Evolutionary conservation across 2,888 invertebrate genomes (phyloP), one percentile per base, ranked within the genome.

Genomic region (Caenorhabditis macrosperma): DNA sequence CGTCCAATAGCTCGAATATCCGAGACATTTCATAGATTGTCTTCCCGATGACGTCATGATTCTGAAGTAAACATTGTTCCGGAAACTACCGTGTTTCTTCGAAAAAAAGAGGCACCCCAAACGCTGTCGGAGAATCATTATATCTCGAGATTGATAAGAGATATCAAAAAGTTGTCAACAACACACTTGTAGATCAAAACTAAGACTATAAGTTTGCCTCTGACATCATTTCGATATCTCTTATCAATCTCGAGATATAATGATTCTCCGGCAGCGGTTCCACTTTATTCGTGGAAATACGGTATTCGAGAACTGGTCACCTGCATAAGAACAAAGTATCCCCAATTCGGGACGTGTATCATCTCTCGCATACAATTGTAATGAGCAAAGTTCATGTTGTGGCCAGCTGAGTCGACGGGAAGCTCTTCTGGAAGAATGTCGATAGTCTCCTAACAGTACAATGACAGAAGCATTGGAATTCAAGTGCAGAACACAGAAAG

Each of bases 311-410:
- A n/a, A n/a, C n/a, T n/a, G 10, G 22, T 12, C 1, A 64, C 72
- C 57, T 82, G 82, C 59, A 79, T 74, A 12, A 77, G 33, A 12
- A 82, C 20, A 2, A 80, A 61, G 38, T 82, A 82, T 4, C 41
- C 61, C 82, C 82, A 82, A 30, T 66, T 44, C 7, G 76, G 55
- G 10, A 69, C 10, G n/a, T 63, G 64, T n/a, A 67, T 22, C 50
- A 82, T 38, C 26, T 59, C 17, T 10, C 50, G 57, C 76, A 82
- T 72, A 22, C 82, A 82, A 12, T 69, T 60, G n/a, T 72, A 80
- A 46, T 82, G 80, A 2, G 79, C 82, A 12, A 50, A 33, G 41
- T 82, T 82, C 69, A 80, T 79, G 33, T 68, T 61, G 28, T 82
- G 82, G 26, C 82, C 82, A 20, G 44, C 61, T 20, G 72, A 64